These are phyloP conservation scores for Felis catus DNA, from an alignment of 2,113 vertebrate species.

Conservation along the genomic window DNA sequence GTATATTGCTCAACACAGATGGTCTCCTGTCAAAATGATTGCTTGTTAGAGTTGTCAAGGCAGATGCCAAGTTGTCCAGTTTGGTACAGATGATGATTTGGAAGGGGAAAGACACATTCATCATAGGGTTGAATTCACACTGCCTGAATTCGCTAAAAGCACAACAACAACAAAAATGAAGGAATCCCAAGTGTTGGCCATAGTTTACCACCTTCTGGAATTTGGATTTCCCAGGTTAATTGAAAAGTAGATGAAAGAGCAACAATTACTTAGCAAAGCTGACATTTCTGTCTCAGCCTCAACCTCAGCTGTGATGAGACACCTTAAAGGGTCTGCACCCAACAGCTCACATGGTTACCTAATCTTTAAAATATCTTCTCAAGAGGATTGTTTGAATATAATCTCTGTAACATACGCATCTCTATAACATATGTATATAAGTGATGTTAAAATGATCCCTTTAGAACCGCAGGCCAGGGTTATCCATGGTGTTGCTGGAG, in stretches of 20 bases:
- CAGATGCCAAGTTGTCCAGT: conserved; percentile 68
- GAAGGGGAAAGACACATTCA: conserved; percentile 40
- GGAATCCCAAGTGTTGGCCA: conserved; percentile 32
- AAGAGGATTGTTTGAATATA: not conserved
- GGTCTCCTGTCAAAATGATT: conserved; percentile 74
- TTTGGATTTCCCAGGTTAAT: not conserved
- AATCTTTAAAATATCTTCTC: not conserved
- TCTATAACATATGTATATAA: not conserved
- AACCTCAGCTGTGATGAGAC: not conserved
- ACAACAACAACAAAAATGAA: conserved; percentile 52
- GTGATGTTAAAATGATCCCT: not conserved
- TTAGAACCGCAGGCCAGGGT: not conserved
- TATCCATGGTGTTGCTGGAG: not conserved
- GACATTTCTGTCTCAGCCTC: not conserved
- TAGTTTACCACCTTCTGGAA: not conserved
- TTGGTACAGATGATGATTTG: conserved; percentile 70
- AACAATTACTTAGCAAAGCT: not conserved
- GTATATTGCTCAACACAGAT: conserved; percentile 71
- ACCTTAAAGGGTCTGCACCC: not conserved
- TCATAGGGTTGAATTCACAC: conserved; percentile 54
- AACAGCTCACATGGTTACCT: not conserved
- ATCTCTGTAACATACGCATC: not conserved
- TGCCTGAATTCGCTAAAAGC: conserved; percentile 57
- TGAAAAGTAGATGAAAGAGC: not conserved
- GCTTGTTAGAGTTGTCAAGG: conserved; percentile 56